Conservation (phyloP, 2,113 vertebrate genomes). For the Leiothrix lutea region DNA sequence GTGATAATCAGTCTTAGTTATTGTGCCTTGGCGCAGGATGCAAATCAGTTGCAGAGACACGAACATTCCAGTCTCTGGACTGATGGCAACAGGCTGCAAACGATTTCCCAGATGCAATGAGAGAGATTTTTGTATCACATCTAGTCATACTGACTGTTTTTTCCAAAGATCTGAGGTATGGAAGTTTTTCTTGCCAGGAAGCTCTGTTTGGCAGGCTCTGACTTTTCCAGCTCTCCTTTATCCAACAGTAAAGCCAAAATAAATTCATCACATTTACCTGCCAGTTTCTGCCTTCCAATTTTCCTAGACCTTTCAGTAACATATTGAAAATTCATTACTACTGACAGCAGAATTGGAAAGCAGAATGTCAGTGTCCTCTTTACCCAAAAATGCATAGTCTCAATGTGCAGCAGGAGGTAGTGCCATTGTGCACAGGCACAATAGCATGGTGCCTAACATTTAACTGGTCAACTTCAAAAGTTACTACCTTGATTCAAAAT, state of each 20-base stretch:
- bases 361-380: neutral
- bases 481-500: neutral
- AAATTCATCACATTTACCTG: slow-evolving; percentile 17
- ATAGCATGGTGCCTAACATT: neutral
- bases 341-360: neutral
- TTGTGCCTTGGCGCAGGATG: neutral
- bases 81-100: neutral
- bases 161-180: slow-evolving; percentile 26
- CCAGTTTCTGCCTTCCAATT: slow-evolving; percentile 41
- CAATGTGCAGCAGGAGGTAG: neutral
- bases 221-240: neutral
- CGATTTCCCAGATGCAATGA: neutral
- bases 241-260: slow-evolving; percentile 15
- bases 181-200: slow-evolving; percentile 9
- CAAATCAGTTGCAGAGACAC: neutral
- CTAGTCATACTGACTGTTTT: neutral
- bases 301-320: slow-evolving; percentile 23
- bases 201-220: neutral
- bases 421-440: neutral
- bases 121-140: neutral
- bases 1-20: neutral
- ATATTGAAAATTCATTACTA: slow-evolving; percentile 28
- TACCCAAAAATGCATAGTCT: neutral
- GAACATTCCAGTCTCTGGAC: neutral
- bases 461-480: neutral